Base-by-base conservation (phyloP, 2,797 vertebrate species). In the Molothrus aeneus region DNA sequence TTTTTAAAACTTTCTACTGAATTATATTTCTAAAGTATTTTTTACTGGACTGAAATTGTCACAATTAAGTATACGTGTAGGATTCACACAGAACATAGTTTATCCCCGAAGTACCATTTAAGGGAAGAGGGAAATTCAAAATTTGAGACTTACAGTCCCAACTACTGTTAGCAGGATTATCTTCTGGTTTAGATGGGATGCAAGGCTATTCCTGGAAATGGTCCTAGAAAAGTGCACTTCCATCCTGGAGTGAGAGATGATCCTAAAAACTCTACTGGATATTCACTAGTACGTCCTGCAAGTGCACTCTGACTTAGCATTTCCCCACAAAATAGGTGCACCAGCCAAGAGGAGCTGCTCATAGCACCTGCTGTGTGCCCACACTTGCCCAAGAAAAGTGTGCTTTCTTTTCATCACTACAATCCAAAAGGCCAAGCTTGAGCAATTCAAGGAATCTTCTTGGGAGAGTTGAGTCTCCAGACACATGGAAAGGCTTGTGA, bases 351-450 rank as follows among this genome's bases (percentile, higher is more conserved):
- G 25, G 47, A 86, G 18, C n/a, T 65, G 47, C 13, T 83, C 47
- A 43, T 4, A n/a, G 25, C 47, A 45, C 31, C 50, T 78, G 21
- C n/a, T 43, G 17, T 56, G 42, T 3, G 3, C 21, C 25, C 56
- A 32, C 0, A 0, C 12, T 54, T 64, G 65, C 38, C 3, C 2
- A 61, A 54, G 53, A 57, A 42, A 75, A 10, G 11, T 6, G 34
- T 48, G 54, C 51, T 71, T 56, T 12, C 36, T 64, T 85, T 71
- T 47, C 69, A 51, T 6, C 26, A 25, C 43, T 70, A 22, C 29
- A 77, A 13, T 18, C 22, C 72, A 88, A 83, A 92, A 75, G 17
- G 13, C 45, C n/a, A 77, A 64, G 17, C 10, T 28, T 32, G 43
- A 73, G 48, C 47, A 68, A 26, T 40, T 84, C 26, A 66, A 60